Conservation (phyloP, 2,888 invertebrate genomes). For the Lamproptera curius region DNA sequence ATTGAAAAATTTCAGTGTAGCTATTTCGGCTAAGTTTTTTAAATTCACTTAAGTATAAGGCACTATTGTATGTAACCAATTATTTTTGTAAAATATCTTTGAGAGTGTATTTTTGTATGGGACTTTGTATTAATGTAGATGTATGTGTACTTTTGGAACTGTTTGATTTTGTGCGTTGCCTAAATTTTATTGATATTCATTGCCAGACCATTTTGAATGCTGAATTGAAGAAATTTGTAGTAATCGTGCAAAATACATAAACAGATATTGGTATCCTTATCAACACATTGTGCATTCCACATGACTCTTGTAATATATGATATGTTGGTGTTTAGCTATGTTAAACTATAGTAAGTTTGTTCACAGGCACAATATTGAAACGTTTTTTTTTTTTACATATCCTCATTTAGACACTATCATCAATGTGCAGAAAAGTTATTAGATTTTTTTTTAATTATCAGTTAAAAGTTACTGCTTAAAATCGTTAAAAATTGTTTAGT, state of each 20-base stretch:
- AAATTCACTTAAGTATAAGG: slow-evolving; percentile 15
- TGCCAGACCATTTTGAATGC: not conserved
- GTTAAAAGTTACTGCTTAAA: no score
- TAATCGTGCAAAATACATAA: not conserved
- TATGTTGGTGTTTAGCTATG: no score
- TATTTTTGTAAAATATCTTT: slow-evolving; percentile 46
- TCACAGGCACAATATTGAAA: not conserved
- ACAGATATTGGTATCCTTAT: not conserved
- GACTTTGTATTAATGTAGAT: not conserved
- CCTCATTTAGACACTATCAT: no score
- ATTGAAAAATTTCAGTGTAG: not conserved
- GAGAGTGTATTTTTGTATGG: slow-evolving; percentile 53
- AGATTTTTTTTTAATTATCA: no score
- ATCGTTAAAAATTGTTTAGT: no score
- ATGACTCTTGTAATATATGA: no score
- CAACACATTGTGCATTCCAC: not conserved
- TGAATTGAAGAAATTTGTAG: not conserved
- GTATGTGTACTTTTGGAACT: not conserved
- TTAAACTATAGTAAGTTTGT: no score
- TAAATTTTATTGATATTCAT: not conserved
- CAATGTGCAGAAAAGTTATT: no score
- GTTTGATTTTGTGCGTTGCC: not conserved
- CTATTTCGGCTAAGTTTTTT: not conserved
- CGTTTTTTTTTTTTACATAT: no score
- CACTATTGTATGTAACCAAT: slow-evolving; percentile 30